Evolutionary conservation across 2,797 vertebrate species (phyloP), one percentile per base, ranked within the genome.

Genomic region (Allobates femoralis): DNA sequence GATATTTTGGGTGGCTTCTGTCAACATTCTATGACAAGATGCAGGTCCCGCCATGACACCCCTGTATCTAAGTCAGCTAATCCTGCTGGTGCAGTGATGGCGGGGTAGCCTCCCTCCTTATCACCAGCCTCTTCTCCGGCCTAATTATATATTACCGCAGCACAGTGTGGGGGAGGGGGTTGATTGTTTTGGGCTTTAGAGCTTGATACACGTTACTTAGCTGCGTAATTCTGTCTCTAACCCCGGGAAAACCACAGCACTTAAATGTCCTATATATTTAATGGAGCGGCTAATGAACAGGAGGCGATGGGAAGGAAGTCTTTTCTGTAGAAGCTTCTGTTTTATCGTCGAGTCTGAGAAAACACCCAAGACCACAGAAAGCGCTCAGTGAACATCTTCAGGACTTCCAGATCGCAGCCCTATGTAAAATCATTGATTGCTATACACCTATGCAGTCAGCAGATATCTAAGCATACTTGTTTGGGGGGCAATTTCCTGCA

Each of bases 261-360:
- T 79, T 79, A 79, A 60, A 26, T 56, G 16, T 16, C 71, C 77
- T 60, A 79, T 62, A 46, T 41, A 60, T 41, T 79, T 60, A 79
- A 79, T 62, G 77, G 34, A 60, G 16, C 77, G 6, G 16, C 55
- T 79, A 79, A 79, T 79, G 34, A 62, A 28, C 77, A 41, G 77
- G 21, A 62, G 77, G 56, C 67, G 18, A 8, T 37, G 66, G 51
- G 74, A 11, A 79, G 32, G 55, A 53, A 76, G 26, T 18, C 15
- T 15, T 32, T 62, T 10, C 23, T 62, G 58, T 62, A 28, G 23
- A 28, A 3, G 15, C 28, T 2, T 53, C 51, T 53, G 51, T 15
- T 53, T 3, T 12, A 53, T 15, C 12, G 51, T 53, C 14, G 4
- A 7, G 30, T 1, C 64, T 2, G 62, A 32, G 28, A 18, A 66